Conservation (phyloP, 2,113 vertebrate species). For the Dolichotis patagonum region DNA sequence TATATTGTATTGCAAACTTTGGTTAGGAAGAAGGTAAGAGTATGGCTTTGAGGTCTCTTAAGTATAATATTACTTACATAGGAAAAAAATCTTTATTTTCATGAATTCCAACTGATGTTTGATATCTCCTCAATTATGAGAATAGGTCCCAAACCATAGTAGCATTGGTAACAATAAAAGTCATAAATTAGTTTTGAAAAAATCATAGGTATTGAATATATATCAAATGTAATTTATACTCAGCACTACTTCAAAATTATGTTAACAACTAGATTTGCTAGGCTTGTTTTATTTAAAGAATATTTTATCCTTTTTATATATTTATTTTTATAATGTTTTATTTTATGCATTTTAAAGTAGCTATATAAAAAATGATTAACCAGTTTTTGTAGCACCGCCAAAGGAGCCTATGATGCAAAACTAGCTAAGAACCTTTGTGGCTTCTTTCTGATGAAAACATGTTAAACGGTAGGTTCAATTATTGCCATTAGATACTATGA, state of each 20-base stretch:
- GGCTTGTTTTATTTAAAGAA: slow-evolving; percentile 3
- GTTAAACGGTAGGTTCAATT: too few species aligned
- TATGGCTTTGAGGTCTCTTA: slow-evolving; percentile 14
- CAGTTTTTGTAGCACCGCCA: neutral
- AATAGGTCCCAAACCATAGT: neutral
- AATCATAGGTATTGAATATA: neutral
- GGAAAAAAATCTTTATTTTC: slow-evolving; percentile 6
- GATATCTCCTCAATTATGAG: neutral
- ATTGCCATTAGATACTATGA: neutral
- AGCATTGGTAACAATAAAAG: neutral
- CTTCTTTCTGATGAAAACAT: neutral
- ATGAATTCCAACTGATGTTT: slow-evolving; percentile 1
- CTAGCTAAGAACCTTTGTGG: neutral
- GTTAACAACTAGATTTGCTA: neutral
- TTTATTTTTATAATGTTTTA: slow-evolving; percentile 8
- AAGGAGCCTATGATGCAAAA: neutral
- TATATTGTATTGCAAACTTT: neutral
- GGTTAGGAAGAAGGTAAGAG: neutral
- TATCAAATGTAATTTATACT: neutral
- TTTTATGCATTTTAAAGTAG: neutral
- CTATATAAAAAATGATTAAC: neutral
- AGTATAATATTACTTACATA: neutral
- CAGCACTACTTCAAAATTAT: slow-evolving; percentile 15
- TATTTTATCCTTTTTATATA: neutral
- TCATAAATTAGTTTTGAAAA: slow-evolving; percentile 29